These are phyloP conservation scores for Campylorhamphus procurvoides DNA, from an alignment of 2,113 vertebrate species.

Conservation along the genomic window DNA sequence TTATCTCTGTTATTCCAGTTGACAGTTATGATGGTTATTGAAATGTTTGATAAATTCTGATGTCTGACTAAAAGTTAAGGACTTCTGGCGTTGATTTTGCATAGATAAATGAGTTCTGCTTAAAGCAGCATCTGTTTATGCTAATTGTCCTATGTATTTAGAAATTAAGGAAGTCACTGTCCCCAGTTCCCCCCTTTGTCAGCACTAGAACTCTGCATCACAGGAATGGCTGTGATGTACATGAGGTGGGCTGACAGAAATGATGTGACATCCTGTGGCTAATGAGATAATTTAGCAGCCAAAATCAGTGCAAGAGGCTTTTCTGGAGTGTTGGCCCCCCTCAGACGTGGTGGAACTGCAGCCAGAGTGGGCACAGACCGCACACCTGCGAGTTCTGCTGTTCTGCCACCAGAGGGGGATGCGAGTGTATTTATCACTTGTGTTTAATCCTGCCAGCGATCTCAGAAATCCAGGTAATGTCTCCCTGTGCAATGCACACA, in stretches of 20 bases:
- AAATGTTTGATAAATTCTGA: neutral
- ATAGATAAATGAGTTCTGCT: neutral
- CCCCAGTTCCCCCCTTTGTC: neutral
- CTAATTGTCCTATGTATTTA: neutral
- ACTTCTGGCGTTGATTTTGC: neutral
- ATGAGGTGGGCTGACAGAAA: neutral
- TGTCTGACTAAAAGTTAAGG: neutral
- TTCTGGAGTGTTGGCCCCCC: neutral
- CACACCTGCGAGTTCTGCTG: neutral
- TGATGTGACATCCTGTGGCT: neutral
- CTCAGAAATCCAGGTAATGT: fast-evolving
- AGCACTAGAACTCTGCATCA: fast-evolving
- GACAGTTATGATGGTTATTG: neutral
- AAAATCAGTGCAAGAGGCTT: fast-evolving
- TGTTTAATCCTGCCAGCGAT: neutral
- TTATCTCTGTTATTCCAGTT: neutral
- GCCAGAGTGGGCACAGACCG: neutral
- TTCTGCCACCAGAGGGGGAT: conserved; percentile 35
- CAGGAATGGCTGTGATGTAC: neutral
- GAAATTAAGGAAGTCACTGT: neutral
- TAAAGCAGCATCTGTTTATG: neutral
- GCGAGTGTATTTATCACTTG: neutral
- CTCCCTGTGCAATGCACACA: neutral
- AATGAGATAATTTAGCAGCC: neutral
- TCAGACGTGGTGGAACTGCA: fast-evolving